Evolutionary conservation across 2,888 invertebrate genomes (phyloP).

Genomic region (Sinelater perroti): DNA sequence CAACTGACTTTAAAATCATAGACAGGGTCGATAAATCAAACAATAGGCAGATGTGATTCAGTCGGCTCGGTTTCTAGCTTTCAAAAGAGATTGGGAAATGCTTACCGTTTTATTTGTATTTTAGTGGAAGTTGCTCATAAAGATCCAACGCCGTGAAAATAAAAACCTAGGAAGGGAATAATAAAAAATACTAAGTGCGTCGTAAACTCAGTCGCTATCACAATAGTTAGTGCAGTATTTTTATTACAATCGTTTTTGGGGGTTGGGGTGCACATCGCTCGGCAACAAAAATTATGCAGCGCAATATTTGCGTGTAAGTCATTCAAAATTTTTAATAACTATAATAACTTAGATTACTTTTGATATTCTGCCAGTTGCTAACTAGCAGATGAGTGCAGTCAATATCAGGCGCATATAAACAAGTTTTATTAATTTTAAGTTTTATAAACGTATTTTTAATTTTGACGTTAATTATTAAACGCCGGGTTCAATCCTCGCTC

Average conservation of each 20-base stretch:
- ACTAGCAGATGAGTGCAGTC: too few species aligned
- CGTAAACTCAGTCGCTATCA: constrained; percentile 54
- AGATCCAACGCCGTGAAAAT: constrained; percentile 48
- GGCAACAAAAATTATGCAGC: too few species aligned
- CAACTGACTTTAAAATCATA: too few species aligned
- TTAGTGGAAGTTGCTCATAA: constrained; percentile 48
- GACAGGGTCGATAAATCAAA: constrained; percentile 40
- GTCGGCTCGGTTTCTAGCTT: constrained; percentile 35
- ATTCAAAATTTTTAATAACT: too few species aligned
- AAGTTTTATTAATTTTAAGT: too few species aligned
- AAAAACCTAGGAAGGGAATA: constrained; percentile 54
- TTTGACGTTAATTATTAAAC: too few species aligned
- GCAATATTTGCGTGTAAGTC: too few species aligned
- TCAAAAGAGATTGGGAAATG: constrained; percentile 44
- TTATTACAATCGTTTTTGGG: constrained; percentile 50
- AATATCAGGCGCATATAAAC: too few species aligned
- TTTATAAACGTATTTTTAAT: too few species aligned
- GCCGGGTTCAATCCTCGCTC: too few species aligned
- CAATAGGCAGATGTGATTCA: constrained; percentile 36
- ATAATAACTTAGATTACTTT: too few species aligned
- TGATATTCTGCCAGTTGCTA: too few species aligned
- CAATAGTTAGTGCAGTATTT: constrained; percentile 52
- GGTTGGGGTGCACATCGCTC: constrained; percentile 43
- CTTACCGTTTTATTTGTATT: constrained; percentile 48
- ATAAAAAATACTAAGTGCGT: constrained; percentile 56